Percentiles rank a stretch among this genome's conserved stretches.
phyloP scores from a whole-genome alignment of 1,140 invertebrate species.

The Drosophila repleta region DNA sequence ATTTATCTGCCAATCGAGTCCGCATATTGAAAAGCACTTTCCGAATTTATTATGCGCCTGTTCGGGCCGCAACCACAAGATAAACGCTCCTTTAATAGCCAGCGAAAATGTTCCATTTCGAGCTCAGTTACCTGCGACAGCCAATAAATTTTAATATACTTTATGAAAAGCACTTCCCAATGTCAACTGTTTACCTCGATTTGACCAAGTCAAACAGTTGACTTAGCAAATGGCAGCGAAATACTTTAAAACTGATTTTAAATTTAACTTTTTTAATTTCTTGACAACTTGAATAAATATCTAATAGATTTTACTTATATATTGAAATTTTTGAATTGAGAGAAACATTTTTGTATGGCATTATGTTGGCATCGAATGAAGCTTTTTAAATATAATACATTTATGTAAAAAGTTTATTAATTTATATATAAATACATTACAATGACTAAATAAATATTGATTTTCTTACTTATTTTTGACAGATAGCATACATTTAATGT shows the following conservation, averaged over 20 bases:
- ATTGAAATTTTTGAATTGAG: too few species aligned
- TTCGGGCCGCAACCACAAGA: constrained; percentile 26
- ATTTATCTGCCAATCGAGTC: constrained; percentile 45
- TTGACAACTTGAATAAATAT: too few species aligned
- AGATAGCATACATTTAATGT: too few species aligned
- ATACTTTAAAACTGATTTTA: constrained; percentile 25
- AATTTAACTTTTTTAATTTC: too few species aligned
- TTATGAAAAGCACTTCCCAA: constrained; percentile 1
- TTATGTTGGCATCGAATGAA: too few species aligned
- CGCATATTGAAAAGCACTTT: constrained; percentile 61
- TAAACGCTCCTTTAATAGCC: constrained; percentile 72
- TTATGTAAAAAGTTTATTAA: too few species aligned
- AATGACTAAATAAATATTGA: too few species aligned
- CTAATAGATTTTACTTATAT: too few species aligned
- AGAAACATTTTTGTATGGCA: too few species aligned
- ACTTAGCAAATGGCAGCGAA: constrained; percentile 6
- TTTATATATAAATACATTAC: too few species aligned
- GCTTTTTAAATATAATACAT: too few species aligned
- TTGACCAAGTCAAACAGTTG: constrained; percentile 9
- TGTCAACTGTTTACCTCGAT: constrained; percentile 4
- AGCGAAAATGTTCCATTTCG: constrained; percentile 28
- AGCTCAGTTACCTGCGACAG: constrained; percentile 7
- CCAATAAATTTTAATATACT: constrained; percentile 27
- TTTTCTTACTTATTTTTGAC: too few species aligned
- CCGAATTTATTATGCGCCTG: constrained; percentile 49